Evolutionary conservation across 2,797 vertebrate genomes (phyloP).

Genomic region (Hephaestus fuliginosus): DNA sequence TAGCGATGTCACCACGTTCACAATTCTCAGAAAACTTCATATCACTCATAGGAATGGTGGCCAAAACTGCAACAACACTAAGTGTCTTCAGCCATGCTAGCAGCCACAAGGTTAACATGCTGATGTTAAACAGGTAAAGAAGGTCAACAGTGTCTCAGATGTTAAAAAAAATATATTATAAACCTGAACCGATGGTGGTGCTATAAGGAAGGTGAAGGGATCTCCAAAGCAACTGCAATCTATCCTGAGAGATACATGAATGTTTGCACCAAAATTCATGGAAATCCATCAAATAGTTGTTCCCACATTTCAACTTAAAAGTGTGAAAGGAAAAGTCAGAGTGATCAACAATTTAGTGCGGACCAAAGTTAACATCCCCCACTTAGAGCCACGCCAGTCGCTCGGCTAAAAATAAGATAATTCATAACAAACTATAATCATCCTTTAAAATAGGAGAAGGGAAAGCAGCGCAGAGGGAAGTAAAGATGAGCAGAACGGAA

Average conservation of each 20-base stretch:
- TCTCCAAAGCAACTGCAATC: neutral
- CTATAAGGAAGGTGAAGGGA: neutral
- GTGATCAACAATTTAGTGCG: neutral
- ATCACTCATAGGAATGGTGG: neutral
- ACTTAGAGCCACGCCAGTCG: neutral
- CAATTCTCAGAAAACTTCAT: neutral
- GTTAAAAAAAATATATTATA: no score
- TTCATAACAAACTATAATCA: neutral
- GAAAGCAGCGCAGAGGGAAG: conserved; percentile 20
- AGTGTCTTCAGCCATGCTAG: neutral
- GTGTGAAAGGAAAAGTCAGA: neutral
- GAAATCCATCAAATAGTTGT: neutral
- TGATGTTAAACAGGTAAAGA: neutral
- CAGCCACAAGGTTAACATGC: neutral
- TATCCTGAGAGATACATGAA: neutral
- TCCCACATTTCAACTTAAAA: neutral
- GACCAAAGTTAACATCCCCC: neutral
- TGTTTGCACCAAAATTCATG: neutral
- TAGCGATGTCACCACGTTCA: neutral
- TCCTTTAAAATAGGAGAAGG: conserved; percentile 16
- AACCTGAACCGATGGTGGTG: neutral
- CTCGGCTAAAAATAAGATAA: neutral
- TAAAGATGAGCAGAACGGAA: conserved; percentile 6
- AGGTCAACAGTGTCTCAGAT: no score
- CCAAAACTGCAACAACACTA: neutral